Percentiles rank a stretch among this genome's conserved stretches.
phyloP scores from a whole-genome alignment of 2,113 vertebrate genomes.

The Brachypodius melanocephalos region DNA sequence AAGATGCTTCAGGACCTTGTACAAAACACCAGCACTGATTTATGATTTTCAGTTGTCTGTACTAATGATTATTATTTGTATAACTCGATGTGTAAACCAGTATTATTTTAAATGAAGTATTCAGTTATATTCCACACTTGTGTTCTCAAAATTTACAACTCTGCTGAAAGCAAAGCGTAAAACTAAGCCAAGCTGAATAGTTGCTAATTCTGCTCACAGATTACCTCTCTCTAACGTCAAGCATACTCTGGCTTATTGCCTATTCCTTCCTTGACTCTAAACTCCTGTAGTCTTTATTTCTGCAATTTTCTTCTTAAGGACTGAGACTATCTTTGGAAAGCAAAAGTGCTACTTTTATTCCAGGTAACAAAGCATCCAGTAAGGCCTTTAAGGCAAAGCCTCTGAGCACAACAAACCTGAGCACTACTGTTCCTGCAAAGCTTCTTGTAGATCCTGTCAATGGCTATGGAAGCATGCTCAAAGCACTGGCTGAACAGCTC shows the following conservation, averaged over 20 bases:
- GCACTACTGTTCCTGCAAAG: slow-evolving; percentile 89
- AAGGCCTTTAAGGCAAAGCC: background rate
- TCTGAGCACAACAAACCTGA: slow-evolving; percentile 77
- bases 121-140: background rate
- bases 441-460: slow-evolving; percentile 92
- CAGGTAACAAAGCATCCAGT: background rate
- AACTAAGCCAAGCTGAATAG: background rate
- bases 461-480: slow-evolving; percentile 83
- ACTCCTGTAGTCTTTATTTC: background rate
- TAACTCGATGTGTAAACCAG: background rate
- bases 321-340: background rate
- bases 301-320: background rate
- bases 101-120: background rate
- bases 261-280: background rate
- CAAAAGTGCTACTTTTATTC: background rate
- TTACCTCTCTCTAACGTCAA: background rate
- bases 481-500: slow-evolving; percentile 87
- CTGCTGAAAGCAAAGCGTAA: background rate
- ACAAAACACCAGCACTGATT: background rate
- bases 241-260: background rate
- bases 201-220: background rate
- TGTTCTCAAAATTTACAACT: background rate
- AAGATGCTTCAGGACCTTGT: background rate
- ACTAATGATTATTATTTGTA: background rate
- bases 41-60: background rate